phyloP scores from a whole-genome alignment of 2,113 vertebrate species.

The Ramphastos sulfuratus region DNA sequence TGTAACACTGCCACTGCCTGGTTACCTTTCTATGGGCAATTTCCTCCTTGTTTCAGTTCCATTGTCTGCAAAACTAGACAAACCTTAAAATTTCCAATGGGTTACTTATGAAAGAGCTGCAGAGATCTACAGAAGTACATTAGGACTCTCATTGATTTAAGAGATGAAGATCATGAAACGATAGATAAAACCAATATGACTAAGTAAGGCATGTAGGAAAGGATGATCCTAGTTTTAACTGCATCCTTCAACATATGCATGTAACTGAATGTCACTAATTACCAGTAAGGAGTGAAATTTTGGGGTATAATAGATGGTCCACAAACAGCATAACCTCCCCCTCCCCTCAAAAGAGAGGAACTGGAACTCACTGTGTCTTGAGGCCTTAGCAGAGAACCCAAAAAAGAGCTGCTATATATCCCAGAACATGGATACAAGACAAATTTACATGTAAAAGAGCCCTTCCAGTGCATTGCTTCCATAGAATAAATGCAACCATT shows the following conservation, averaged over 20 bases:
- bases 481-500: background rate
- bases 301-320: accelerated
- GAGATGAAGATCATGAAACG: background rate
- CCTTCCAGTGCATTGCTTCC: background rate
- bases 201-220: background rate
- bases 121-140: background rate
- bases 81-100: background rate
- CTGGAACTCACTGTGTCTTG: background rate
- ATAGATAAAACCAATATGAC: background rate
- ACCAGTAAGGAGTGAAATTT: background rate
- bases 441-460: background rate
- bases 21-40: background rate
- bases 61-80: background rate
- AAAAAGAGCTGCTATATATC: background rate
- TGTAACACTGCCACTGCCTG: accelerated
- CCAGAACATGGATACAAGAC: background rate
- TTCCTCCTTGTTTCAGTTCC: background rate
- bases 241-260: background rate
- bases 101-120: background rate
- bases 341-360: background rate
- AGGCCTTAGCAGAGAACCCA: background rate
- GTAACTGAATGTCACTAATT: background rate
- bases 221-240: background rate
- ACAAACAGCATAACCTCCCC: background rate
- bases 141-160: background rate